These are phyloP conservation scores for Sphaeridia pumilis DNA, from an alignment of 2,888 invertebrate species.

Conservation along the genomic window DNA sequence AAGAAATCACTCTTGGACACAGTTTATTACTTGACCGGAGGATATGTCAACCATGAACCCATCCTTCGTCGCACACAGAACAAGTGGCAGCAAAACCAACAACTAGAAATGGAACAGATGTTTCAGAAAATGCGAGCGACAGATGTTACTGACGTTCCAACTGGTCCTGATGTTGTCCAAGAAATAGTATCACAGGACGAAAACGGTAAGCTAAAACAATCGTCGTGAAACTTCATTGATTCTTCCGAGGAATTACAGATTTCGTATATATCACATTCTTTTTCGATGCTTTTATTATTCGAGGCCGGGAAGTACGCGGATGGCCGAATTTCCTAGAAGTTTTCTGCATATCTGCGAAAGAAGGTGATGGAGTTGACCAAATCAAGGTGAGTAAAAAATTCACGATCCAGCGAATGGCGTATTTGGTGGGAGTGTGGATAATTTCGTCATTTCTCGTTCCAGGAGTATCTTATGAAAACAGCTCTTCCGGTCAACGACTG, in stretches of 20 bases:
- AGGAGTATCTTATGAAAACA: constrained; percentile 56
- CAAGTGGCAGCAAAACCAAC: neutral
- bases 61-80: constrained; percentile 4
- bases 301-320: constrained; percentile 38
- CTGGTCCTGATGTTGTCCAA: neutral
- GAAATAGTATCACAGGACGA: neutral
- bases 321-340: constrained; percentile 76
- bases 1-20: constrained; percentile 62
- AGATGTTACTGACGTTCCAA: neutral
- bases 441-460: constrained; percentile 33
- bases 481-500: constrained; percentile 51
- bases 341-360: constrained; percentile 81
- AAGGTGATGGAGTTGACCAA: constrained; percentile 60
- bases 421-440: too few species aligned
- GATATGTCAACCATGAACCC: constrained; percentile 35
- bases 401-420: too few species aligned
- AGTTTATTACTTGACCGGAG: constrained; percentile 55
- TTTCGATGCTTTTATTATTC: neutral
- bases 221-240: too few species aligned
- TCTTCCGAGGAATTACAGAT: neutral
- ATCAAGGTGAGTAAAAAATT: constrained; percentile 50
- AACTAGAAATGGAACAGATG: constrained; percentile 15
- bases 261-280: neutral
- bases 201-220: constrained; percentile 6
- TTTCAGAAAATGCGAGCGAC: constrained; percentile 19